Evolutionary conservation across 2,113 vertebrate species (phyloP).

Genomic region (Entomyzon cyanotis): DNA sequence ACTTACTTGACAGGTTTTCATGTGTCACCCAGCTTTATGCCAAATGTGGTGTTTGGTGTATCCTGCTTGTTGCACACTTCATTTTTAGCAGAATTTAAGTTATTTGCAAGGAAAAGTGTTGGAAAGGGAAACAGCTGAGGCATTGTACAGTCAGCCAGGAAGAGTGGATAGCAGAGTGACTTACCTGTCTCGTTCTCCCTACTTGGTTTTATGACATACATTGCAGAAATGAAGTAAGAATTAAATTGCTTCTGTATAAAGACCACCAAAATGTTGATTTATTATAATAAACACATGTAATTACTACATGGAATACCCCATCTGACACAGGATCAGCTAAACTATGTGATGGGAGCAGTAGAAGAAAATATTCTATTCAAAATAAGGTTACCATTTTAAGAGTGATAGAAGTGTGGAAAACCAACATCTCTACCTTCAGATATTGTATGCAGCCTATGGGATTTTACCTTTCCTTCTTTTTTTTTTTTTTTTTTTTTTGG

Average conservation of each 20-base stretch:
- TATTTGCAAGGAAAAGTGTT: slow-evolving; percentile 6
- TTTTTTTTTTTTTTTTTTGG: neutral
- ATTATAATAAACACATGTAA: neutral
- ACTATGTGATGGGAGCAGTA: neutral
- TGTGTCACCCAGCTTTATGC: slow-evolving; percentile 2
- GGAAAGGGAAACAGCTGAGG: slow-evolving; percentile 18
- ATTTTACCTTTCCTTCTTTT: neutral
- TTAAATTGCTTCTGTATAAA: neutral
- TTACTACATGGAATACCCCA: neutral
- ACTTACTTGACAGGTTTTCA: slow-evolving; percentile 18
- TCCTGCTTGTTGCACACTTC: slow-evolving; percentile 9
- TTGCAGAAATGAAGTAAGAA: neutral
- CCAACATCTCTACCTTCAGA: neutral
- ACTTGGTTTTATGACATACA: neutral
- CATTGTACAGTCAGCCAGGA: neutral
- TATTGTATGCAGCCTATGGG: neutral
- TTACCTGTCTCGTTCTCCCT: neutral
- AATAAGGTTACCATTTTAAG: neutral
- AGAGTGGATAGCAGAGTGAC: neutral
- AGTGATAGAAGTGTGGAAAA: neutral
- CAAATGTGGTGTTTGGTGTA: slow-evolving; percentile 31
- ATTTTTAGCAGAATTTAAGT: slow-evolving; percentile 20
- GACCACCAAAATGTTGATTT: neutral
- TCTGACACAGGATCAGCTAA: neutral
- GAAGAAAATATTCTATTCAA: neutral